These are phyloP conservation scores for Taxidea taxus DNA, from an alignment of 2,113 vertebrate genomes.

Conservation along the genomic window DNA sequence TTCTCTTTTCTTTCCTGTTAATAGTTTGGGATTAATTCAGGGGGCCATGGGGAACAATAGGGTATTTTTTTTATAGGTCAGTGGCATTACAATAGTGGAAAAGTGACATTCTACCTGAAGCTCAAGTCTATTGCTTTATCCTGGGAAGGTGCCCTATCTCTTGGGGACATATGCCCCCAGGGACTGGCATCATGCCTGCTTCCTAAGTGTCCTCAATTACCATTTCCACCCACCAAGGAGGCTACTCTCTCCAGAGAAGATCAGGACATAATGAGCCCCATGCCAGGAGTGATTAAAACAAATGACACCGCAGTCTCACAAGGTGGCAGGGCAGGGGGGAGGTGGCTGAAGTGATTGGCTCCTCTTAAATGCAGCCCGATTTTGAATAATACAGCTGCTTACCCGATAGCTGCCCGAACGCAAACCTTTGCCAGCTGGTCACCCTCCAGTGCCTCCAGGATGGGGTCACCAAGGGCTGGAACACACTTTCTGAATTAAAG, in stretches of 20 bases:
- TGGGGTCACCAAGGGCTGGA: conserved; percentile 82
- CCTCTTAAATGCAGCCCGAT: neutral
- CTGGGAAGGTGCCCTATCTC: conserved; percentile 35
- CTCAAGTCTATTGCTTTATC: neutral
- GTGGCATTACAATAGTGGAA: conserved; percentile 17
- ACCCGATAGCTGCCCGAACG: conserved; percentile 12
- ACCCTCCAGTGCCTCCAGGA: conserved; percentile 80
- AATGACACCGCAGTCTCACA: conserved; percentile 44
- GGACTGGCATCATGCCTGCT: conserved; percentile 46
- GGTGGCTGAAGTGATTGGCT: neutral
- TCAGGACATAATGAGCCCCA: neutral
- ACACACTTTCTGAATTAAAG: conserved; percentile 84
- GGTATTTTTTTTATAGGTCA: conserved; percentile 40
- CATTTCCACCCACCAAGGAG: conserved; percentile 38
- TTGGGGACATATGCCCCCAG: neutral
- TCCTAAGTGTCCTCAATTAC: conserved; percentile 59
- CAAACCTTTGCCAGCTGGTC: conserved; percentile 75
- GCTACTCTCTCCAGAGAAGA: conserved; percentile 24
- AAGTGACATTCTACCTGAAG: conserved; percentile 14
- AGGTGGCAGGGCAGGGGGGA: conserved; percentile 39
- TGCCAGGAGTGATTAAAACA: conserved; percentile 62
- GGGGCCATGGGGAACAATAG: neutral
- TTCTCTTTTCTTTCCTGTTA: neutral
- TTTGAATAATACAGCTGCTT: conserved; percentile 68
- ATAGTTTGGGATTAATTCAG: conserved; percentile 27